Conservation (phyloP, 1,140 invertebrate genomes). For the Drosophila ficusphila region DNA sequence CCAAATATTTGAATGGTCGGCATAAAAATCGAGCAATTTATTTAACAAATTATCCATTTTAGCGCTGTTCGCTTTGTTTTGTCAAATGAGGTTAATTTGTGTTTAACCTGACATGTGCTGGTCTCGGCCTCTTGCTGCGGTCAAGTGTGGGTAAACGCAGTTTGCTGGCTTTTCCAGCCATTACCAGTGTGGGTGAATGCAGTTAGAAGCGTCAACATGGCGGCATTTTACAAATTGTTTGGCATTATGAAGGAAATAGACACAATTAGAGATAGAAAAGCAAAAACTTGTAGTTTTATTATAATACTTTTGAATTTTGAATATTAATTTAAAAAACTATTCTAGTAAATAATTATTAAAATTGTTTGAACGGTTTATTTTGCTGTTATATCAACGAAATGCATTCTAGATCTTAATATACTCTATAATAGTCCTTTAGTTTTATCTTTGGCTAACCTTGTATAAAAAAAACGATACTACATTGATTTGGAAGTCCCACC, state of each 20-base stretch:
- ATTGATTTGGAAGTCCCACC: not conserved
- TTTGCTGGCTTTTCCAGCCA: slow-evolving; percentile 17
- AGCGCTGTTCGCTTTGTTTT: slow-evolving; percentile 77
- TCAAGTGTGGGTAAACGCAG: slow-evolving; percentile 48
- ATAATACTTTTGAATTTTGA: too few relatives aligned
- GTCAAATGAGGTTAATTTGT: slow-evolving; percentile 84
- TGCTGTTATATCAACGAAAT: too few relatives aligned
- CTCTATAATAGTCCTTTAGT: too few relatives aligned
- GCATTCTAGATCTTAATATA: too few relatives aligned
- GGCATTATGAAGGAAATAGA: not conserved
- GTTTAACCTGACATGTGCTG: slow-evolving; percentile 61
- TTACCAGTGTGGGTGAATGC: slow-evolving; percentile 28
- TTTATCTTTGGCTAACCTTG: too few relatives aligned
- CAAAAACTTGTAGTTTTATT: too few relatives aligned
- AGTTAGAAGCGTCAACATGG: slow-evolving; percentile 34
- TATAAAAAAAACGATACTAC: too few relatives aligned
- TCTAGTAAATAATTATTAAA: too few relatives aligned
- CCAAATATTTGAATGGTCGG: slow-evolving; percentile 46
- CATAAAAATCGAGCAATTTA: slow-evolving; percentile 81
- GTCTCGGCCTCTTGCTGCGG: slow-evolving; percentile 11
- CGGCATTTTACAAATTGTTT: slow-evolving; percentile 12
- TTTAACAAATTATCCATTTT: slow-evolving; percentile 84
- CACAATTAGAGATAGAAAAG: not conserved
- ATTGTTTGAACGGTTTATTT: too few relatives aligned
- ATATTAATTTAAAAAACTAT: too few relatives aligned